Base-by-base conservation (phyloP, 2,797 vertebrate genomes). In the Anomalospiza imberbis region DNA sequence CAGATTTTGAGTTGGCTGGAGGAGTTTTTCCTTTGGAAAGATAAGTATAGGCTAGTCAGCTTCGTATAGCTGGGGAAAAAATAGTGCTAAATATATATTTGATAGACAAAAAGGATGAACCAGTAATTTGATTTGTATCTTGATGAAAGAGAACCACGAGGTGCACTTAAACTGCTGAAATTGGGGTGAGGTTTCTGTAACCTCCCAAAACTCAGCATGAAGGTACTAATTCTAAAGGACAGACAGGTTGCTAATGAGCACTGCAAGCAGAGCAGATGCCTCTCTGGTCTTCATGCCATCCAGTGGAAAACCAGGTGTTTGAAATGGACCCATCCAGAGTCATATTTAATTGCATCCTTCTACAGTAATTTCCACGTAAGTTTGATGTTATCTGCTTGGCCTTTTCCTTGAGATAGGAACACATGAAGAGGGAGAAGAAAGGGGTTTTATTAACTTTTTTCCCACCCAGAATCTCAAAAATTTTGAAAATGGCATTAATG, bases 1-100 rank as follows among this genome's bases (percentile, higher is more conserved):
- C 73, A 92, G 82, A 80, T 86, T 96, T 91, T 81, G 55, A 92
- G 40, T 65, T 89, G 72, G 6, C 75, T 85, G 82, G 58, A 75
- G 38, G 61, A 95, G 26, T 21, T 6, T 94, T 91, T 85, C 21
- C 78, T 96, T 92, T 66, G 65, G 28, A 83, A 55, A 62, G 82
- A 78, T 86, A 95, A 96, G 57, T 94, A 93, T 78, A 91, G 85
- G 31, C 58, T 79, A 70, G 76, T 66, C 62, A 85, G 26, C 18
- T 58, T 84, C n/a, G 17, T 62, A 36, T 4, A 58, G 38, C 38
- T 61, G 58, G 47, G 40, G 21, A 79, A 90, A 58, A 76, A 51
- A 10, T 40, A 25, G 18, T 57, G 10, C 70, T 92, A 91, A 93
- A 81, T 75, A 86, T 78, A 28, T 84, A 86, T 73, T 88, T 92